A percentile compares a stretch with the other conserved stretches of the same genome.
Conservation (phyloP, 2,888 invertebrate genomes). For the Diarsia dahlii region DNA sequence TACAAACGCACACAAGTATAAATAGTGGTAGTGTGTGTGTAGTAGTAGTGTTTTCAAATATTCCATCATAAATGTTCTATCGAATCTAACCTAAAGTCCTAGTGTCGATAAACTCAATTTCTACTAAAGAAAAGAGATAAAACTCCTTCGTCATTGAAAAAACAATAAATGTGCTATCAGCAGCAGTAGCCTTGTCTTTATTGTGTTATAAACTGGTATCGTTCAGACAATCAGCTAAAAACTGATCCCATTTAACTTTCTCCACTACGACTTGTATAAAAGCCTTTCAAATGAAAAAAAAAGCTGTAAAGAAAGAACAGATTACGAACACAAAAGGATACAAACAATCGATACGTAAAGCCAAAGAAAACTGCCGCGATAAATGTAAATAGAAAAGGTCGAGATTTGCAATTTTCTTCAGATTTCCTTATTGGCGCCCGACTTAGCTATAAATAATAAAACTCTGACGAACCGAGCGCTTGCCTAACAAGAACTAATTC, state of each 20-base stretch:
- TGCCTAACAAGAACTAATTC: slow-evolving; percentile 77
- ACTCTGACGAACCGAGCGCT: slow-evolving; percentile 39
- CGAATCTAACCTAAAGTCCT: not conserved
- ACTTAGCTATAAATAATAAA: slow-evolving; percentile 55
- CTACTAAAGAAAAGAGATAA: slow-evolving; percentile 27
- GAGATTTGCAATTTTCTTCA: slow-evolving; percentile 48
- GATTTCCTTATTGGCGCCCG: slow-evolving; percentile 59
- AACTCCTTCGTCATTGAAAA: slow-evolving; percentile 40
- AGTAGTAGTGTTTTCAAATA: not conserved
- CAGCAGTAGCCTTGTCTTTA: slow-evolving; percentile 27
- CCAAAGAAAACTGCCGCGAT: slow-evolving; percentile 49
- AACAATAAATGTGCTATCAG: slow-evolving; percentile 43
- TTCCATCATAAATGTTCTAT: not conserved
- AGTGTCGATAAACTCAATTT: slow-evolving; percentile 21
- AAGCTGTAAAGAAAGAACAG: slow-evolving; percentile 20
- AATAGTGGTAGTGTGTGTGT: too few relatives aligned
- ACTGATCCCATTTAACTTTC: slow-evolving; percentile 53
- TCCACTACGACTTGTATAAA: slow-evolving; percentile 39
- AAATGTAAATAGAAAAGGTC: slow-evolving; percentile 59
- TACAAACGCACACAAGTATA: too few relatives aligned
- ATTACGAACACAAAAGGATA: slow-evolving; percentile 51
- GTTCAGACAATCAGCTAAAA: slow-evolving; percentile 40
- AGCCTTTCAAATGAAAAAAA: slow-evolving; percentile 33
- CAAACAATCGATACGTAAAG: slow-evolving; percentile 54
- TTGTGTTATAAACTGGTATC: slow-evolving; percentile 48